Evolutionary conservation across 2,888 invertebrate genomes (phyloP).

Genomic region (Rhagium mordax): DNA sequence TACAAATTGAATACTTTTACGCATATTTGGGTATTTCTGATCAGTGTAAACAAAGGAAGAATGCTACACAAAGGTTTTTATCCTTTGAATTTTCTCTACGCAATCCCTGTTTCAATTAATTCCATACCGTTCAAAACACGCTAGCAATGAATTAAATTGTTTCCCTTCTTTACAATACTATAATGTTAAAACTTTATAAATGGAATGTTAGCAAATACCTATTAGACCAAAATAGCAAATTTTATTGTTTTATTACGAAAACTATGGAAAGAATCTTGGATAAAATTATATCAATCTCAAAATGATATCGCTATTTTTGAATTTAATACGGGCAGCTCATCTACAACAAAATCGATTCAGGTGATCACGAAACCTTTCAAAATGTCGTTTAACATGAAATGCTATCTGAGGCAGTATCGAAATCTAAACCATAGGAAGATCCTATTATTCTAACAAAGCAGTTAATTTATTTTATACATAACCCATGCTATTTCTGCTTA

Average conservation of each 20-base stretch:
- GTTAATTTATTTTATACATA: constrained; percentile 45
- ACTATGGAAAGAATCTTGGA: neutral
- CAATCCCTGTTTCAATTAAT: constrained; percentile 8
- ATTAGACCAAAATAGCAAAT: neutral
- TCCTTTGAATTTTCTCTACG: constrained; percentile 13
- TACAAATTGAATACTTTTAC: constrained; percentile 4
- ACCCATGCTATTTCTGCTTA: constrained; percentile 36
- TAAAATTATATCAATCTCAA: neutral
- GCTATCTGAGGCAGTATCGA: constrained; percentile 37
- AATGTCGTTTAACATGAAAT: constrained; percentile 55
- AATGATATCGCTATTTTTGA: neutral
- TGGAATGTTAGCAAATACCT: neutral
- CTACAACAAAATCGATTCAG: constrained; percentile 45
- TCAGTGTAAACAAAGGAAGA: constrained; percentile 3
- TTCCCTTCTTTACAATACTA: neutral
- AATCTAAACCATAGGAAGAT: constrained; percentile 39
- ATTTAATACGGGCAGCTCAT: constrained; percentile 5
- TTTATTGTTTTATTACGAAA: neutral
- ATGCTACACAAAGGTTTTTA: constrained; percentile 18
- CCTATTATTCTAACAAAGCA: constrained; percentile 41
- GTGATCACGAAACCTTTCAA: constrained; percentile 55
- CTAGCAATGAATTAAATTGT: constrained; percentile 9
- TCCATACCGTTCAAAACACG: neutral
- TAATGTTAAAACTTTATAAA: neutral
- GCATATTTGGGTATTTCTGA: constrained; percentile 5